Evolutionary conservation across 2,888 invertebrate species (phyloP).

Genomic region (Drosophila quinaria): DNA sequence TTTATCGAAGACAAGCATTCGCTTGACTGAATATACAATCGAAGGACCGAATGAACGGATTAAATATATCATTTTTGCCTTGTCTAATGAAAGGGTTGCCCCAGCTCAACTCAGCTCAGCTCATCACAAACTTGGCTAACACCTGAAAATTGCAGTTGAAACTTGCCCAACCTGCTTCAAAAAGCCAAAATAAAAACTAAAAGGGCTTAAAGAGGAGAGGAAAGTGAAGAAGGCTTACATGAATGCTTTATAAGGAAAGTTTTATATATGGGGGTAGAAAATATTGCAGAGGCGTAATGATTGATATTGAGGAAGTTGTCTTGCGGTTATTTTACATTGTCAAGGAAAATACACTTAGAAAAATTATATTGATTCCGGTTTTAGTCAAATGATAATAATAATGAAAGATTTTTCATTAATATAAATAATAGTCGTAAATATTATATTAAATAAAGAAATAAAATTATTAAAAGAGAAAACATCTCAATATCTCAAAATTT

Average conservation of each 20-base stretch:
- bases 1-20: slow-evolving; percentile 64
- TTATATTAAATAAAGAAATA: too few species aligned
- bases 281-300: slow-evolving; percentile 68
- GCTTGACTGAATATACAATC: slow-evolving; percentile 53
- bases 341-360: slow-evolving; percentile 46
- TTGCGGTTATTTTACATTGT: slow-evolving; percentile 58
- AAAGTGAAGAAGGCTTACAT: slow-evolving; percentile 3
- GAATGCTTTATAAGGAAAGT: slow-evolving; percentile 69
- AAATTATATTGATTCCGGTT: neutral
- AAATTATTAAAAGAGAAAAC: too few species aligned
- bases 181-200: slow-evolving; percentile 39
- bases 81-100: slow-evolving; percentile 76
- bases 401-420: too few species aligned
- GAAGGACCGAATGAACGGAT: slow-evolving; percentile 68
- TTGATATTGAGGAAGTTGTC: slow-evolving; percentile 79
- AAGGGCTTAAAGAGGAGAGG: neutral
- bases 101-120: slow-evolving; percentile 26
- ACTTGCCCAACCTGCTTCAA: slow-evolving; percentile 43
- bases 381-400: too few species aligned
- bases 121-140: slow-evolving; percentile 52
- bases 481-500: neutral
- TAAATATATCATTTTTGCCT: slow-evolving; percentile 79
- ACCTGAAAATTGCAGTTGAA: slow-evolving; percentile 76
- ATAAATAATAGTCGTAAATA: too few species aligned
- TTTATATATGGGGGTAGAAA: slow-evolving; percentile 57